phyloP scores from a whole-genome alignment of 2,113 vertebrate genomes.

The Sinocyclocheilus maitianheensis region DNA sequence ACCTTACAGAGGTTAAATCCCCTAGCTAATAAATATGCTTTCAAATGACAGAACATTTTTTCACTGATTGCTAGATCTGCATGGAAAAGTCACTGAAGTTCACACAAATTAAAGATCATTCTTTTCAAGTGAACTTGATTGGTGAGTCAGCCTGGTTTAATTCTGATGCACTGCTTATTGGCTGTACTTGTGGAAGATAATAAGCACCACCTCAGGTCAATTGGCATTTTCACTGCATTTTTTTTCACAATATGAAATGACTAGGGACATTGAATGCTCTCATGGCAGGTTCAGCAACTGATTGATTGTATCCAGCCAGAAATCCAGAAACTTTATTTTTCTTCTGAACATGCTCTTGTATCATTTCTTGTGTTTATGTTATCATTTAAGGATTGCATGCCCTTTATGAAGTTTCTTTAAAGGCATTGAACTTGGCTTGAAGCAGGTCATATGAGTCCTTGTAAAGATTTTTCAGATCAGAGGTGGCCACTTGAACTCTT shows the following conservation, averaged over 20 bases:
- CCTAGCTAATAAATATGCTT: neutral
- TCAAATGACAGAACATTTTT: neutral
- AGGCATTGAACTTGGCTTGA: neutral
- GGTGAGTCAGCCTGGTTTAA: neutral
- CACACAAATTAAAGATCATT: neutral
- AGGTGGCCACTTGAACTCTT: neutral
- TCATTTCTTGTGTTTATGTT: neutral
- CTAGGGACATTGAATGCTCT: neutral
- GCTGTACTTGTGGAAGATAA: neutral
- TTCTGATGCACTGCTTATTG: neutral
- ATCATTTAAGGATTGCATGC: neutral
- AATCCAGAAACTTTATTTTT: neutral
- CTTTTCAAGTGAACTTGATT: conserved; percentile 4
- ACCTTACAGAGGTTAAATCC: neutral
- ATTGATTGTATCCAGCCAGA: neutral
- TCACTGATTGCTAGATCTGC: neutral
- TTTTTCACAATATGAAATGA: neutral
- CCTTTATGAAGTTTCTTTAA: neutral
- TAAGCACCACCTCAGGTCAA: neutral
- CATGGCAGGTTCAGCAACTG: neutral
- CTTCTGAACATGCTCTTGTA: neutral
- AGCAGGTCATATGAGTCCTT: neutral
- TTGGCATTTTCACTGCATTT: neutral
- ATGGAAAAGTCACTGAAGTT: neutral
- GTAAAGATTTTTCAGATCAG: conserved; percentile 2